Evolutionary conservation across 2,797 vertebrate genomes (phyloP), one percentile per base, ranked within the genome.

Genomic region (Paratrypauchen microcephalus): DNA sequence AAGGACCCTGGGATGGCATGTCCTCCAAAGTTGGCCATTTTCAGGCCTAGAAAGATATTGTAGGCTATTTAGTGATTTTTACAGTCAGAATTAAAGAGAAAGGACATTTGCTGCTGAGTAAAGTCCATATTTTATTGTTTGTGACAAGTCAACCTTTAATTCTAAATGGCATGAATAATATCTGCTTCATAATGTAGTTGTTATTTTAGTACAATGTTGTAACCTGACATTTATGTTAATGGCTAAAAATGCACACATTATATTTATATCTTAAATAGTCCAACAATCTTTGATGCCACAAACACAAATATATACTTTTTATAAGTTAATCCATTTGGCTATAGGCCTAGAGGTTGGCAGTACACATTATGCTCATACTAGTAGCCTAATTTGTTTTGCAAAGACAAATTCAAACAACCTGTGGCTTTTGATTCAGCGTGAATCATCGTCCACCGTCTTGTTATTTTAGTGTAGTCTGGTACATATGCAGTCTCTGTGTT

Each of bases 11-110:
- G 98, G 52, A 99, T 94, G 0, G 96, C 96, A 0, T 99, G 98
- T 56, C 98, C 98, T 88, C 97, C 95, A 76, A 99, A 99, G 90
- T 96, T 98, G 0, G 96, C 97, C 98, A 99, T 99, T 2, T 62
- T 88, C 39, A 15, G 57, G 39, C 64, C 86, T 89, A 47, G 72
- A 85, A 69, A 0, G 47, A 75, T 23, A 11, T 70, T 16, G 47
- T 0, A n/a, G n/a, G n/a, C n/a, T n/a, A 12, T 26, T 28, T 57
- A 24, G 5, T 73, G 2, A 59, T 21, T 47, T 54, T 23, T 55
- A 26, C 23, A 16, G 36, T 62, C 36, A 54, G 52, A 54, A 54
- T 41, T 41, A 45, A 45, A 24, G 4, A 63, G 39, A 63, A 61
- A 30, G 26, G 16, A 30, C 16, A 28, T 28, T 15, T 12, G 19